Base-by-base conservation (phyloP, 2,113 vertebrate species). In the Synchiropus splendidus region DNA sequence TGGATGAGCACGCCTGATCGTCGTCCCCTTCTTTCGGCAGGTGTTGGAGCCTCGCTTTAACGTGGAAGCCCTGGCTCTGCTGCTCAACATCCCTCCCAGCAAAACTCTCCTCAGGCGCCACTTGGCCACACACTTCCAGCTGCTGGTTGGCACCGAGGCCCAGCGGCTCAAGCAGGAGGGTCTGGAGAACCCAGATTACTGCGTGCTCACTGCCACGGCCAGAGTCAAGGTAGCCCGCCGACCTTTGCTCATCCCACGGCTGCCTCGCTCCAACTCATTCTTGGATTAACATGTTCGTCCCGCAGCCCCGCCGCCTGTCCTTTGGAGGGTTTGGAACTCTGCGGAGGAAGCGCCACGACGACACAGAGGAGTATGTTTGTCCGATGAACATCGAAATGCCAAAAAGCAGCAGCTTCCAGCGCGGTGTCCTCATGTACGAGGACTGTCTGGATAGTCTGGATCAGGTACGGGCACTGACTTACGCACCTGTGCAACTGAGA, bases 11-110 rank as follows among this genome's bases (percentile, higher is more conserved):
- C n/a, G n/a, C n/a, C n/a, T n/a, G n/a, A n/a, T n/a, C n/a, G n/a
- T n/a, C n/a, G n/a, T n/a, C n/a, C 5, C 17, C 16, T 12, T 9
- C 13, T 10, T 6, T n/a, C 8, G 5, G 13, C 48, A 99, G 94
- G 93, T 99, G 48, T 62, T 99, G 51, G 95, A 98, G 67, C 91
- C 94, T 13, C 90, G 93, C 15, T 99, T 99, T 75, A 99, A 94
- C 1, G 90, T 98, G 10, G 94, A 98, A 64, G 92, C 92, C 0
- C 87, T 99, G 71, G 94, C 95, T 3, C 90, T 95, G 44, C 74
- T 99, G 60, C 74, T 99, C 60, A 99, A 98, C 76, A 99, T 99
- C 57, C 93, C 94, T 1, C 87, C 92, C 10, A 95, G 82, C 67
- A 99, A 99, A 70, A 99, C 93, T 0, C 86, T 99, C 45, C 77